Conservation (phyloP, 2,888 invertebrate genomes). For the Galeruca laticollis region DNA sequence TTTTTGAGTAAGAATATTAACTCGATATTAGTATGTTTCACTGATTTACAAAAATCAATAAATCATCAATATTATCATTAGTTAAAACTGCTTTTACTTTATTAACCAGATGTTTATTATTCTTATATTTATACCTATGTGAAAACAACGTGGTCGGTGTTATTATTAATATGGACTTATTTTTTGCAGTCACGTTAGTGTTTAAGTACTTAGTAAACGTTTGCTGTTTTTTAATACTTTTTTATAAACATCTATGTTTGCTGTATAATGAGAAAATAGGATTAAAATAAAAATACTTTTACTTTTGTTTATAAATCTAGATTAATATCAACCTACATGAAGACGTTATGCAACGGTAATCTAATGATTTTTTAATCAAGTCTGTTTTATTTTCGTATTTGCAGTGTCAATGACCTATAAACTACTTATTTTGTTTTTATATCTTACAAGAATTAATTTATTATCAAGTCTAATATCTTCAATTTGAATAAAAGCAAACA, state of each 20-base stretch:
- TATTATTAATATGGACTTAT: background rate
- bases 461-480: no score
- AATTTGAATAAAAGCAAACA: no score
- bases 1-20: constrained; percentile 3
- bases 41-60: background rate
- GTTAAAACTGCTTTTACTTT: background rate
- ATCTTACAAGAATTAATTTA: no score
- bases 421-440: background rate
- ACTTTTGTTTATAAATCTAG: background rate
- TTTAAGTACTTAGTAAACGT: background rate
- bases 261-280: no score
- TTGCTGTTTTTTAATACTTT: no score
- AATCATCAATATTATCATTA: background rate
- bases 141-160: background rate
- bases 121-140: background rate
- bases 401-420: background rate
- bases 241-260: no score
- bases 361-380: background rate
- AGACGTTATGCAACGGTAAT: background rate
- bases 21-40: background rate
- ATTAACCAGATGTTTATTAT: constrained; percentile 10
- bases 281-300: background rate
- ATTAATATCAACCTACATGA: background rate
- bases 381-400: background rate
- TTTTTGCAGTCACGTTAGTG: background rate